Conservation (phyloP, 2,797 vertebrate genomes). For the Darevskia mixta region DNA sequence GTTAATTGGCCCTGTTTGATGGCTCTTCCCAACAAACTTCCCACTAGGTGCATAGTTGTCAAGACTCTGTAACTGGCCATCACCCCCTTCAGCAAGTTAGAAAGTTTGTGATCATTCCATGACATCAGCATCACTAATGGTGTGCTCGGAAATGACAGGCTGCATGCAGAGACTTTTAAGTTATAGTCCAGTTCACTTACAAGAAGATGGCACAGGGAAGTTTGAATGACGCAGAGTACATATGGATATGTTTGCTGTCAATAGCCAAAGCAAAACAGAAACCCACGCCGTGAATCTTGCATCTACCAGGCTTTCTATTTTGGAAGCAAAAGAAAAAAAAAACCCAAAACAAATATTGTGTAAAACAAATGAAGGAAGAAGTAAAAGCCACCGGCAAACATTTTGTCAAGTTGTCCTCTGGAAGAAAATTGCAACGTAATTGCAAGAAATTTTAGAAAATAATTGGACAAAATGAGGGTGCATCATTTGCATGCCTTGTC, state of each 20-base stretch:
- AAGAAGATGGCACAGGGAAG: background rate
- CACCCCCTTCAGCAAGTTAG: background rate
- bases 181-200: background rate
- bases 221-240: conserved; percentile 32
- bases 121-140: background rate
- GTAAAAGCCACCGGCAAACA: conserved; percentile 28
- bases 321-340: conserved; percentile 22
- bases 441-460: conserved; percentile 48
- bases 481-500: conserved; percentile 43
- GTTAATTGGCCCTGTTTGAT: no score
- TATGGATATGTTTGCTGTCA: conserved; percentile 32
- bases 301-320: conserved; percentile 38
- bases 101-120: background rate
- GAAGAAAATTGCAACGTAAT: conserved; percentile 56
- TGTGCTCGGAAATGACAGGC: background rate
- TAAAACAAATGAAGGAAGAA: conserved; percentile 23
- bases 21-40: background rate
- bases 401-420: conserved; percentile 51
- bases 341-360: conserved; percentile 22
- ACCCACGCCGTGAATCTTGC: background rate
- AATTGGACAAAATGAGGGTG: conserved; percentile 49
- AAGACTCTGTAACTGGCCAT: background rate
- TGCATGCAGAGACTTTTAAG: background rate
- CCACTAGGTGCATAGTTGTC: background rate
- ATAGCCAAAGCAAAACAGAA: conserved; percentile 33